Evolutionary conservation across 2,113 vertebrate species (phyloP).

Genomic region (Oxyruncus cristatus): DNA sequence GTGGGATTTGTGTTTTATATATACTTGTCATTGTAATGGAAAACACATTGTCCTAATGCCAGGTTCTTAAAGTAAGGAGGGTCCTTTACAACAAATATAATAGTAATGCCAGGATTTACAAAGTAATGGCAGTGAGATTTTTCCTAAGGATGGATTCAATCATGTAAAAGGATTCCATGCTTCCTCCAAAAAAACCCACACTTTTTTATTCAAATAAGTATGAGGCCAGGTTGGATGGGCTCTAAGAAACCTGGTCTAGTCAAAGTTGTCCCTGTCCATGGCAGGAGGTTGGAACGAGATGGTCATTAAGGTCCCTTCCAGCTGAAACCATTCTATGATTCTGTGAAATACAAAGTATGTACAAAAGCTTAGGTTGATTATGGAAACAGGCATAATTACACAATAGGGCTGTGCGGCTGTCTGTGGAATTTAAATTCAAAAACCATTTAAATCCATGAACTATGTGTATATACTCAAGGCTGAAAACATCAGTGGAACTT

Average conservation of each 20-base stretch:
- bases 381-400: not conserved
- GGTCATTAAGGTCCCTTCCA: not conserved
- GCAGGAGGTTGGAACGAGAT: not conserved
- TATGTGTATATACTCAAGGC: not conserved
- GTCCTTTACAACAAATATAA: not conserved
- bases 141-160: constrained; percentile 23
- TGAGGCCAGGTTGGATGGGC: not conserved
- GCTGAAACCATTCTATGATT: not conserved
- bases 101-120: constrained; percentile 33
- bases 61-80: not conserved
- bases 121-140: not conserved
- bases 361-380: not conserved
- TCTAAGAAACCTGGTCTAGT: not conserved
- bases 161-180: not conserved
- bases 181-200: not conserved
- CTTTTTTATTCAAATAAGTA: not conserved
- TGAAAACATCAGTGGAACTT: not conserved
- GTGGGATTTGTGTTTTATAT: constrained; percentile 46
- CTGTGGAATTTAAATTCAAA: not conserved
- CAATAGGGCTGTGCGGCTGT: not conserved
- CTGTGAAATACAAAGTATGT: not conserved
- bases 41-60: constrained; percentile 21
- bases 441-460: not conserved
- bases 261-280: not conserved
- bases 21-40: constrained; percentile 16